Base-by-base conservation (phyloP, 2,113 vertebrate species). In the Scytalopus superciliaris region DNA sequence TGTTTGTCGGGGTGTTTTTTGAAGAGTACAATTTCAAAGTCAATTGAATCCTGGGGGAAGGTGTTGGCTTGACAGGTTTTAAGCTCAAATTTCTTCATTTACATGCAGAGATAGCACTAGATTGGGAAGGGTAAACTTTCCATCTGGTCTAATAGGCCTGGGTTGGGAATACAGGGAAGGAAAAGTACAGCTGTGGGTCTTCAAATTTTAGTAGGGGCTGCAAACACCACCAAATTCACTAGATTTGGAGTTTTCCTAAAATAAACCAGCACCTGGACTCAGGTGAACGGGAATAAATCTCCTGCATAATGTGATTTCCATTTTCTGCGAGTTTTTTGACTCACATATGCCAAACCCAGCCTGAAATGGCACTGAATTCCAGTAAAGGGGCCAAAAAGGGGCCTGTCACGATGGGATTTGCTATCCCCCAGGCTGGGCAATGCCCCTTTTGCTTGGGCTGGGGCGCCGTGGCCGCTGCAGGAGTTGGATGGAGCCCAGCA, bases 81-180 rank as follows among this genome's bases (percentile, higher is more conserved):
- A 91, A 88, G 78, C 93, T 89, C 64, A 57, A 82, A 91, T 87
- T 94, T 89, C 88, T 91, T 93, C 82, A 86, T 96, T 94, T 94
- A 72, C 90, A 91, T 94, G 90, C 96, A 89, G 88, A 90, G 92
- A 90, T 92, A 93, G 79, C 75, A 50, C 6, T 3, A 64, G 93
- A 70, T 62, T 63, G 90, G 88, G 92, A 92, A 94, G 92, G 88
- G 92, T 77, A 94, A 92, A 81, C 60, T 93, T 96, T 63, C 88
- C 93, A 93, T 92, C 91, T 94, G 93, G 50, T 87, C 84, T 86
- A 85, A 88, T 82, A 90, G 50, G 76, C 40, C 35, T 8, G 67
- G 42, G 50, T 5, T 89, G 91, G 95, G 83, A 92, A 84, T 77
- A 86, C 0, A 2, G 70, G 55, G 68, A 17, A 42, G 56, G 27